phyloP scores from a whole-genome alignment of 2,888 invertebrate species.

The Torymus aiolomorphi region DNA sequence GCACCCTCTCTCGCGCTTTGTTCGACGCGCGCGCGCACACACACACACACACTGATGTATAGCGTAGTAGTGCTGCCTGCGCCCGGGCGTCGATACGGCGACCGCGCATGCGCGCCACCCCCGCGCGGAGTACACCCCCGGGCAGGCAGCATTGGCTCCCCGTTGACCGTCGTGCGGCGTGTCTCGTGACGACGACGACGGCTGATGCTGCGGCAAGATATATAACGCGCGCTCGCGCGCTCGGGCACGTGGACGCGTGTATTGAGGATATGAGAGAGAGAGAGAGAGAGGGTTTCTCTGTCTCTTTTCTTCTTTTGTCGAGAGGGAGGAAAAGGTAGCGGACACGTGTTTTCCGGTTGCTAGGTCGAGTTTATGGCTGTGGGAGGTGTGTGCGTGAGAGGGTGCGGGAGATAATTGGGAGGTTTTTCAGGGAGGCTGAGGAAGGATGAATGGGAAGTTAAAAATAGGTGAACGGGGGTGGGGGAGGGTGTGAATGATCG shows the following conservation, averaged over 20 bases:
- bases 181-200: not conserved
- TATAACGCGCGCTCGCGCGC: too few relatives aligned
- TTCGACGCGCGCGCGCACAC: constrained; percentile 1
- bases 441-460: too few relatives aligned
- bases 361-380: not conserved
- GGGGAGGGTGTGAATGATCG: too few relatives aligned
- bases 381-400: too few relatives aligned
- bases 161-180: constrained; percentile 56
- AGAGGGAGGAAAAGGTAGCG: not conserved
- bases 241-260: too few relatives aligned
- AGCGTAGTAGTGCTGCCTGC: constrained; percentile 27
- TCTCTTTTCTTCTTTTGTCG: not conserved
- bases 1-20: constrained; percentile 38
- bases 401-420: too few relatives aligned
- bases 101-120: constrained; percentile 74
- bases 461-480: too few relatives aligned
- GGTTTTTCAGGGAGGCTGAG: too few relatives aligned
- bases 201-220: too few relatives aligned
- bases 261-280: not conserved
- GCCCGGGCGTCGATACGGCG: constrained; percentile 73
- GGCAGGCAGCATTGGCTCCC: constrained; percentile 65
- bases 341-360: not conserved
- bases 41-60: too few relatives aligned
- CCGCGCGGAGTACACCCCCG: constrained; percentile 56
- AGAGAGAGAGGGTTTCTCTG: not conserved